These are phyloP conservation scores for Pachycephus smyrnensis DNA, from an alignment of 2,888 invertebrate genomes.

Conservation along the genomic window DNA sequence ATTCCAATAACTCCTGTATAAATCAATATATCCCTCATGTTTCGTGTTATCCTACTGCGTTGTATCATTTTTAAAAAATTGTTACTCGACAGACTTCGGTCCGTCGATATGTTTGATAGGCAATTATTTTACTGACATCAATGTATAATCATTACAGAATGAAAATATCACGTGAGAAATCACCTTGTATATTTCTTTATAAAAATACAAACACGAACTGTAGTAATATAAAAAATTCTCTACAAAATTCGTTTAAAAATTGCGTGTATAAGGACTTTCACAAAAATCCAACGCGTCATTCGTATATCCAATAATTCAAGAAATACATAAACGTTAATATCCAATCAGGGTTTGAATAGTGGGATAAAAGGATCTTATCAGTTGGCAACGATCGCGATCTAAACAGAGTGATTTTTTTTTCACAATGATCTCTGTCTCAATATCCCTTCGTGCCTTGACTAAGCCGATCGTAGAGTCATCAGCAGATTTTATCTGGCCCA, in stretches of 20 bases:
- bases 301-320: background rate
- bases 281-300: background rate
- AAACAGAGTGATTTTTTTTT: slow-evolving; percentile 65
- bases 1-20: background rate
- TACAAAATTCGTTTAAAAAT: background rate
- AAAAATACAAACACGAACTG: background rate
- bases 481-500: slow-evolving; percentile 57
- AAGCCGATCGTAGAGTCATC: slow-evolving; percentile 54
- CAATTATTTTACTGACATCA: background rate
- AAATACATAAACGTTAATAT: background rate
- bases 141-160: background rate
- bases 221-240: background rate
- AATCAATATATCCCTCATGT: background rate
- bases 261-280: background rate
- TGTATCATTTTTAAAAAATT: background rate
- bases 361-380: slow-evolving; percentile 62
- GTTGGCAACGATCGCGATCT: slow-evolving; percentile 59
- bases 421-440: slow-evolving; percentile 64
- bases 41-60: background rate
- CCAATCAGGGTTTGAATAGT: slow-evolving; percentile 61
- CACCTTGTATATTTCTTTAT: background rate
- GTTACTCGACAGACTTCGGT: background rate
- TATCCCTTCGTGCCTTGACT: slow-evolving; percentile 47
- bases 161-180: background rate
- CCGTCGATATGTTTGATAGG: background rate